Base-by-base conservation (phyloP, 2,797 vertebrate genomes). In the Cyprinodon diabolis region DNA sequence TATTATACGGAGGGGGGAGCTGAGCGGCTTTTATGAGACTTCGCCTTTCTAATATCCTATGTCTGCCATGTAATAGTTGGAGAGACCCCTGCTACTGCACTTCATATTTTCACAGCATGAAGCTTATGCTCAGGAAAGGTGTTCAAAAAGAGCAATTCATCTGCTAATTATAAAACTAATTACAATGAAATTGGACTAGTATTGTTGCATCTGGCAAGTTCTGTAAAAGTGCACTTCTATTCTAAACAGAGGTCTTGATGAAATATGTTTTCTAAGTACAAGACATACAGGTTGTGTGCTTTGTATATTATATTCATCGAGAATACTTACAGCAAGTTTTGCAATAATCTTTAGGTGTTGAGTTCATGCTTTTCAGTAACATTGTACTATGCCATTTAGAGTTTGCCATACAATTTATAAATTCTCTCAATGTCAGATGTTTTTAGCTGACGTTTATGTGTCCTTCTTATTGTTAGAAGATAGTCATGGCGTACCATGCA, bases 101-200 rank as follows among this genome's bases (percentile, higher is more conserved):
- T 83, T 81, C 74, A 84, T 63, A 83, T 76, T 77, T 80, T 75
- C 80, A 62, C 83, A 76, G 75, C 81, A 77, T 52, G 78, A n/a
- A 51, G n/a, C 71, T 57, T 82, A 62, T 66, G 56, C 66, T 74
- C 65, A 58, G 58, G 56, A 35, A 79, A 69, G 79, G 78, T 76
- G 68, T 70, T 82, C 62, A 68, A 48, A 84, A 78, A 69, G 66
- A 89, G 40, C 40, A 35, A 74, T 83, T 86, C 68, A 35, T 82
- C 56, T 73, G 68, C 62, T 80, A 80, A 90, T 91, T 90, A 88
- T 77, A 83, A 83, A 87, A 77, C 69, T 79, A 87, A 90, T 82
- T 83, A 80, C 68, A 56, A 5, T 68, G 55, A 83, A 86, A 84
- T 76, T 82, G 70, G 72, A 66, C 63, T 13, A 49, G 70, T 69